Evolutionary conservation across 2,888 invertebrate genomes (phyloP), one percentile per base, ranked within the genome.

Genomic region (Cheilosia grossa): DNA sequence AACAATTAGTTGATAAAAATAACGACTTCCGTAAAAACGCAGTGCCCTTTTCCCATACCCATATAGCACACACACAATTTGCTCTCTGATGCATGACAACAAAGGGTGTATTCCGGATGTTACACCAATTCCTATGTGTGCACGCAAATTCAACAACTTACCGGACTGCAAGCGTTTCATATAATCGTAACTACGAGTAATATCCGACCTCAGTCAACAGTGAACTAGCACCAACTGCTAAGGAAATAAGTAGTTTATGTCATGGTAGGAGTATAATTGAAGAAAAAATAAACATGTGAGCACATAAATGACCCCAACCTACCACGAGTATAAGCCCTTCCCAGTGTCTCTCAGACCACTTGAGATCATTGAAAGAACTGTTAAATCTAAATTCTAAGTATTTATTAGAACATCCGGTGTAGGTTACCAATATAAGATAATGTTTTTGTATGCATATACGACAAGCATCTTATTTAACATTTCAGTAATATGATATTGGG

Each of bases 61-160:
- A 64, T 74, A 74, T 40, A 56, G 7, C 56, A 74, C 49, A 37
- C 40, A 21, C n/a, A 54, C 17, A 64, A 66, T 47, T 66, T 74
- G 74, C 21, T 56, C 56, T 10, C 49, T 66, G 49, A 49, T 74
- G 64, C 74, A 74, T 74, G n/a, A 74, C 74, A 58, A 58, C 21
- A 47, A 54, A 74, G 74, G 74, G 74, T 74, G 56, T 37, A 63
- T 56, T 56, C 74, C 74, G 74, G 74, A 74, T 66, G 64, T 66
- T 47, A 44, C 27, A 66, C 47, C 49, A 74, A 30, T 58, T 74
- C 42, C 56, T 64, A 64, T 54, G 44, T 53, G 44, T 58, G 49
- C 58, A 66, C 56, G 56, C 64, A 64, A 64, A 74, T 74, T 74
- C 74, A 47, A 66, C 30, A 61, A 61, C 51, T 33, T 59, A 51